Base-by-base conservation (phyloP, 2,797 vertebrate species). In the Pipistrellus nathusii region DNA sequence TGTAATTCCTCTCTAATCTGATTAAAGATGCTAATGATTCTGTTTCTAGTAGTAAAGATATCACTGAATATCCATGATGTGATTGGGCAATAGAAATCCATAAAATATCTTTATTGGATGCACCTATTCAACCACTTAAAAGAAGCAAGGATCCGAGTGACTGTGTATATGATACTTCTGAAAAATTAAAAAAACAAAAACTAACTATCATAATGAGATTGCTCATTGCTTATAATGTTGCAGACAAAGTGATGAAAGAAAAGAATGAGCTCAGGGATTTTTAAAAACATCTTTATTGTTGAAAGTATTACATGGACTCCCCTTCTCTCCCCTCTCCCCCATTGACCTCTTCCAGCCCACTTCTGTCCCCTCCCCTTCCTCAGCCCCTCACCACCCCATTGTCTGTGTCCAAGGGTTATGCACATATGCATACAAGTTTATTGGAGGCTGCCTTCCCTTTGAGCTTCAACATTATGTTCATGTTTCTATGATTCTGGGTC, bases 1-100 rank as follows among this genome's bases (percentile, higher is more conserved):
- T 66, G 30, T 12, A 75, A 82, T 32, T 80, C 1, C 27, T 48
- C 11, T 89, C 15, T 44, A 84, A 72, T 32, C 53, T 64, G n/a
- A 72, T 72, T 92, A 64, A 81, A 87, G 30, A 55, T 66, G 35
- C 8, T 35, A 66, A 89, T 53, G 44, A 62, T 9, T 68, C n/a
- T 71, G 48, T 75, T 88, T 73, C 48, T 23, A 68, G 57, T 57
- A 93, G 30, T 75, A 57, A 82, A 57, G 46, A 82, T 25, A 93
- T 14, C 14, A 32, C 15, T 23, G 27, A 93, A 32, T 46, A 44
- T 27, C 62, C 41, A 38, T 77, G 64, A 46, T n/a, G 32, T 53
- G 12, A 66, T 10, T 46, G 62, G 38, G 32, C 51, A 32, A 41
- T 9, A 62, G 21, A 62, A 46, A 27, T 64, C 48, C 27, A 48